Conservation (phyloP, 2,888 invertebrate species). For the Drosophila paranaensis region DNA sequence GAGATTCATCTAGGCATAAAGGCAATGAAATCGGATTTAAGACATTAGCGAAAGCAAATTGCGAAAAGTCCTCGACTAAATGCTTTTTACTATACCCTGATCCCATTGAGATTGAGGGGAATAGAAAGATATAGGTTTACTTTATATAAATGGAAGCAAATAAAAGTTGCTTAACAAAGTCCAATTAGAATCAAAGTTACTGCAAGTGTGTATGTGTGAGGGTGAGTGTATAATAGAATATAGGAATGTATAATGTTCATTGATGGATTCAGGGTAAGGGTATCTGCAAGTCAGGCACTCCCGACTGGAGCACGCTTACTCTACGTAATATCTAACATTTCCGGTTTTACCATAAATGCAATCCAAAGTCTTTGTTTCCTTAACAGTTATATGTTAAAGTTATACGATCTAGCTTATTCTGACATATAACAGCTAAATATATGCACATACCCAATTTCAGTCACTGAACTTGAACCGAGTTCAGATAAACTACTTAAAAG, state of each 20-base stretch:
- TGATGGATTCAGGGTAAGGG: too few relatives aligned
- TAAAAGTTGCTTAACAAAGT: not conserved
- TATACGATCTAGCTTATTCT: not conserved
- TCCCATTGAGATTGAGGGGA: not conserved
- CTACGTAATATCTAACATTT: too few relatives aligned
- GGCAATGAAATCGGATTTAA: conserved; percentile 21
- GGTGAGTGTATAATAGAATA: too few relatives aligned
- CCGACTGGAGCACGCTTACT: too few relatives aligned
- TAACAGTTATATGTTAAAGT: not conserved
- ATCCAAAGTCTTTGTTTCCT: not conserved
- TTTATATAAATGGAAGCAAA: not conserved
- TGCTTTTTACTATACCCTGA: too few relatives aligned
- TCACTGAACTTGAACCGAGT: not conserved
- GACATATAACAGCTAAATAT: not conserved
- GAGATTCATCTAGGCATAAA: not conserved
- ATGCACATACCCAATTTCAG: not conserved
- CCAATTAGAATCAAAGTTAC: not conserved
- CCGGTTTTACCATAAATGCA: not conserved
- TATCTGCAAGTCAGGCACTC: too few relatives aligned
- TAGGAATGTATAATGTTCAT: too few relatives aligned
- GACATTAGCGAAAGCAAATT: not conserved
- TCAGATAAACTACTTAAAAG: not conserved
- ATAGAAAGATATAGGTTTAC: not conserved
- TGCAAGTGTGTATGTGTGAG: too few relatives aligned
- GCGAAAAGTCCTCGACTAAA: not conserved